Evolutionary conservation across 2,888 invertebrate genomes (phyloP).

Genomic region (Drosophila testacea): DNA sequence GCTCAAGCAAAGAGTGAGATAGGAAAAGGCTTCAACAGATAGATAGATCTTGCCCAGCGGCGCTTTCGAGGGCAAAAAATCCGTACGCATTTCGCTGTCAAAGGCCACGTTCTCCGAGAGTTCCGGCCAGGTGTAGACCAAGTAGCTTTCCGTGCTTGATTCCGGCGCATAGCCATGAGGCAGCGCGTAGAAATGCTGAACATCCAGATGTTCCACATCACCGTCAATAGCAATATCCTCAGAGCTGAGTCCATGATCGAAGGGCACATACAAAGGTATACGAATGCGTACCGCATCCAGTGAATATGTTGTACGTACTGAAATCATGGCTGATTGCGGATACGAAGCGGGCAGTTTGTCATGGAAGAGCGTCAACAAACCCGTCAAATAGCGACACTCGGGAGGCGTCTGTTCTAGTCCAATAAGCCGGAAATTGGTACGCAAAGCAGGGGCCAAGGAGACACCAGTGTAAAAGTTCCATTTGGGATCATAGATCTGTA

Average conservation of each 20-base stretch:
- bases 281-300: conserved; percentile 84
- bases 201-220: conserved; percentile 45
- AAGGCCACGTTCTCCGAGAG: conserved; percentile 94
- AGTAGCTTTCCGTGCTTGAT: conserved; percentile 91
- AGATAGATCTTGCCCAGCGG: conserved; percentile 89
- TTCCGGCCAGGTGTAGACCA: conserved; percentile 94
- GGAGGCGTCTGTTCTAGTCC: conserved; percentile 92
- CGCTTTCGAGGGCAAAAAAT: conserved; percentile 93
- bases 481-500: conserved; percentile 94
- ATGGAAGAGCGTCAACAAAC: conserved; percentile 94
- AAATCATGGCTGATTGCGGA: conserved; percentile 88
- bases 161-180: conserved; percentile 95
- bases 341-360: conserved; percentile 91
- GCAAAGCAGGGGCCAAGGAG: conserved; percentile 89
- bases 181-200: conserved; percentile 86
- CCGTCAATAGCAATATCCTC: conserved; percentile 63
- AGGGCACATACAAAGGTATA: conserved; percentile 77
- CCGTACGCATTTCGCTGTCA: conserved; percentile 94
- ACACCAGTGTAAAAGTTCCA: conserved; percentile 91
- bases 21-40: conserved; percentile 89
- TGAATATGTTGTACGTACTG: conserved; percentile 89
- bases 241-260: conserved; percentile 59
- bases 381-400: conserved; percentile 93
- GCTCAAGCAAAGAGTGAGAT: conserved; percentile 91
- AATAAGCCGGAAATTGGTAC: conserved; percentile 95